Evolutionary conservation across 2,888 invertebrate species (phyloP).

Genomic region (Xylocampa areola): DNA sequence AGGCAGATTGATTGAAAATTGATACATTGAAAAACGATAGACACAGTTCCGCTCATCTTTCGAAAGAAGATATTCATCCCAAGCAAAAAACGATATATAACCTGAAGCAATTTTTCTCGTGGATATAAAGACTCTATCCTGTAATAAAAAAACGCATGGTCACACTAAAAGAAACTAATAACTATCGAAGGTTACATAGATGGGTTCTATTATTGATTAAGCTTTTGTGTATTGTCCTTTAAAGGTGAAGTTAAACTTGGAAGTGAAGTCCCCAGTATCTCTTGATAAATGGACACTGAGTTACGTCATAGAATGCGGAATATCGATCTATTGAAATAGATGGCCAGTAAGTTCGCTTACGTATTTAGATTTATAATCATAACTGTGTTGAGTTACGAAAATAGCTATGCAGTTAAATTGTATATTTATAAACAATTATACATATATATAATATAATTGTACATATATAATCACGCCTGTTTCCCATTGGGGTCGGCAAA

Average conservation of each 20-base stretch:
- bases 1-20: no score
- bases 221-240: conserved; percentile 71
- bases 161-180: conserved; percentile 64
- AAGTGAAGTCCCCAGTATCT: conserved; percentile 53
- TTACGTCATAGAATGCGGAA: conserved; percentile 50
- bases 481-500: no score
- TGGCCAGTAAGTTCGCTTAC: conserved; percentile 42
- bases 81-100: no score
- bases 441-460: no score
- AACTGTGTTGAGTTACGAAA: conserved; percentile 1
- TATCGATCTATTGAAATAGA: conserved; percentile 24
- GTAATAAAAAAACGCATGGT: conserved; percentile 23
- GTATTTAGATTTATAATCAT: conserved; percentile 28
- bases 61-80: no score
- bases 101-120: no score
- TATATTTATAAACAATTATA: no score
- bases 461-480: no score
- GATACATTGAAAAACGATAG: no score
- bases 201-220: conserved; percentile 73
- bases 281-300: conserved; percentile 45
- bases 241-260: conserved; percentile 69
- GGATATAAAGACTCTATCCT: conserved; percentile 16
- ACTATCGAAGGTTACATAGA: conserved; percentile 75
- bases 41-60: no score
- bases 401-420: neutral